Conservation (phyloP, 2,888 invertebrate species). For the Lomographa bimaculata region DNA sequence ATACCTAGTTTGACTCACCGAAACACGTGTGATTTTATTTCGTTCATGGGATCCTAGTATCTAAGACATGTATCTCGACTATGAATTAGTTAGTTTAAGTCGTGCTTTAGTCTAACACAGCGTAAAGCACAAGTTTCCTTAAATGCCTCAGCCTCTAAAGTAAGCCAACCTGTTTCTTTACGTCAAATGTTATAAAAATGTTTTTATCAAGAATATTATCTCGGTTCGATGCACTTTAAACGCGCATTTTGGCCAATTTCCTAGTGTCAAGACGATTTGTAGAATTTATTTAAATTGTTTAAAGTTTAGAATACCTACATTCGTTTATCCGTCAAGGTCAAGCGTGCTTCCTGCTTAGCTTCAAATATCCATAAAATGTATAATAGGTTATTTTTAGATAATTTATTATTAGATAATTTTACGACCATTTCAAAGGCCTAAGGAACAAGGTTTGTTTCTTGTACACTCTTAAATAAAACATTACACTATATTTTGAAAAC, state of each 20-base stretch:
- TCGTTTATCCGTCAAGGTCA: constrained; percentile 20
- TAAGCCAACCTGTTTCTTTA: constrained; percentile 43
- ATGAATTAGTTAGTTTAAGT: constrained; percentile 6
- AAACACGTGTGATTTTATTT: too few relatives aligned
- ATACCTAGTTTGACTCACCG: too few relatives aligned
- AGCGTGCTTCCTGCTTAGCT: constrained; percentile 13
- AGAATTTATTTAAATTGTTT: constrained; percentile 21
- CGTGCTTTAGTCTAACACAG: constrained; percentile 12
- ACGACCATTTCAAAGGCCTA: too few relatives aligned
- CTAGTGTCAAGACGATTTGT: constrained; percentile 38
- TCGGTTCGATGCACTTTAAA: constrained; percentile 52
- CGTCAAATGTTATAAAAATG: constrained; percentile 46
- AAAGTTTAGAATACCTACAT: constrained; percentile 4
- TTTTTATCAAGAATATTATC: constrained; percentile 43
- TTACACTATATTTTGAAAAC: too few relatives aligned
- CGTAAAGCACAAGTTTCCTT: constrained; percentile 2
- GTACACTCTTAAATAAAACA: too few relatives aligned
- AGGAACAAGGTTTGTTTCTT: too few relatives aligned
- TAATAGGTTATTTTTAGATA: not conserved
- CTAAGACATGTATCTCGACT: too few relatives aligned
- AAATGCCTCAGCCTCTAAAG: constrained; percentile 12
- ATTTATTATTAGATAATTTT: too few relatives aligned
- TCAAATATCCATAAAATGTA: constrained; percentile 3
- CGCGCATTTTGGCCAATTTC: constrained; percentile 29
- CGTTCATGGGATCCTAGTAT: too few relatives aligned